Evolutionary conservation across 2,888 invertebrate genomes (phyloP).

Genomic region (Spodoptera exigua): DNA sequence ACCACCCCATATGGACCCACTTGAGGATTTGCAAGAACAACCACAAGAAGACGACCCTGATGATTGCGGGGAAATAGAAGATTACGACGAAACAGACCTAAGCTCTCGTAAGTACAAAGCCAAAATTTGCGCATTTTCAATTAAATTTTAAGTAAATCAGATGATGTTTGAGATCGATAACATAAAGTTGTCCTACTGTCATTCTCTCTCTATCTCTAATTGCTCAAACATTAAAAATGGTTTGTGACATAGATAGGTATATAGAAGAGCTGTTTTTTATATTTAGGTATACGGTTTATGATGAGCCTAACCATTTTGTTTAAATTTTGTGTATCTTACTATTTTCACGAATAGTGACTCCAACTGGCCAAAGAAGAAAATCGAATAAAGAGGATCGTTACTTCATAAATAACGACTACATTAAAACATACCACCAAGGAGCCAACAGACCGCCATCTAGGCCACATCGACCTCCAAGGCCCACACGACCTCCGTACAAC

Average conservation of each 20-base stretch:
- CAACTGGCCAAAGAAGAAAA: constrained; percentile 50
- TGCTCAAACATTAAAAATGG: no score
- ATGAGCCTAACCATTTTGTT: no score
- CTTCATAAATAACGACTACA: constrained; percentile 52
- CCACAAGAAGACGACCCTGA: constrained; percentile 77
- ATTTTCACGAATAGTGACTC: constrained; percentile 69
- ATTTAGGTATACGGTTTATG: no score
- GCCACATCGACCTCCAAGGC: constrained; percentile 52
- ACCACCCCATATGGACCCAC: constrained; percentile 55
- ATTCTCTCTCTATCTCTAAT: no score
- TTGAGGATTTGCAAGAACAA: constrained; percentile 72
- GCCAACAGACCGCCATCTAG: constrained; percentile 28
- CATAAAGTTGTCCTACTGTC: no score
- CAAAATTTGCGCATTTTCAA: no score
- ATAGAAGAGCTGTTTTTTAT: no score
- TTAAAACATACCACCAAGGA: constrained; percentile 41
- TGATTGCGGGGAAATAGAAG: constrained; percentile 84
- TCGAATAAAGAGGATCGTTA: constrained; percentile 40
- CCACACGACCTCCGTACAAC: constrained; percentile 44
- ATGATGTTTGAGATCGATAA: background rate
- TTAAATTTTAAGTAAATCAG: no score
- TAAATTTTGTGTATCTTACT: background rate
- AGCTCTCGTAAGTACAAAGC: constrained; percentile 75
- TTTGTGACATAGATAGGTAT: no score
- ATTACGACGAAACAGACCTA: constrained; percentile 84